These are phyloP conservation scores for Pristionchus mayeri DNA, from an alignment of 2,888 invertebrate species.

Conservation along the genomic window DNA sequence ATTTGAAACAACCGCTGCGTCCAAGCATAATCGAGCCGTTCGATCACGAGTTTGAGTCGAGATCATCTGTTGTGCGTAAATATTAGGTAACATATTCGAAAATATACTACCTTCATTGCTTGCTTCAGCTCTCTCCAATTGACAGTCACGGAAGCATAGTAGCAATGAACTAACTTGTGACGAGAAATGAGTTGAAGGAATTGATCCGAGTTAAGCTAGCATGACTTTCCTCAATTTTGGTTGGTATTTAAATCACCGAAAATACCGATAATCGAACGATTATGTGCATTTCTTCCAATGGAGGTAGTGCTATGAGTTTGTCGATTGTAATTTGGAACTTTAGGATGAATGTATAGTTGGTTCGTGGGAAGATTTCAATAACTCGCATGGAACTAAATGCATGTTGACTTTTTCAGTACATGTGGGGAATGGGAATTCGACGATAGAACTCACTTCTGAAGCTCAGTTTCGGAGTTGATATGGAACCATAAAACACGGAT, in stretches of 20 bases:
- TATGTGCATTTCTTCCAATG: too few species aligned
- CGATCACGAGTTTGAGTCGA: background rate
- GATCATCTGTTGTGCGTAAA: background rate
- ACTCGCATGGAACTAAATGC: background rate
- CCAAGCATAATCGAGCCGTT: background rate
- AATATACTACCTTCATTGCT: too few species aligned
- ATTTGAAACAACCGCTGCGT: background rate
- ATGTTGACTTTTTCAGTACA: background rate
- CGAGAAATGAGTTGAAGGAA: background rate
- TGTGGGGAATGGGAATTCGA: background rate
- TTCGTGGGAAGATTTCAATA: background rate
- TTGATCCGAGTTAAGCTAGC: background rate
- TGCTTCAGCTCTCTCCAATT: background rate
- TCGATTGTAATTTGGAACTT: background rate
- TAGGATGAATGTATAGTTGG: background rate
- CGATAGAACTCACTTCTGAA: background rate
- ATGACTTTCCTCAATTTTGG: too few species aligned
- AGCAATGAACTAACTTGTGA: background rate
- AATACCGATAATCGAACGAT: background rate
- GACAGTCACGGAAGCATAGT: background rate
- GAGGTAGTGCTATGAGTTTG: too few species aligned
- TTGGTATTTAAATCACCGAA: background rate
- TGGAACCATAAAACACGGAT: too few species aligned
- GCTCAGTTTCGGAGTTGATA: too few species aligned
- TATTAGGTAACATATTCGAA: background rate